Evolutionary conservation across 2,888 invertebrate species (phyloP).

Genomic region (Melanostoma scalare): DNA sequence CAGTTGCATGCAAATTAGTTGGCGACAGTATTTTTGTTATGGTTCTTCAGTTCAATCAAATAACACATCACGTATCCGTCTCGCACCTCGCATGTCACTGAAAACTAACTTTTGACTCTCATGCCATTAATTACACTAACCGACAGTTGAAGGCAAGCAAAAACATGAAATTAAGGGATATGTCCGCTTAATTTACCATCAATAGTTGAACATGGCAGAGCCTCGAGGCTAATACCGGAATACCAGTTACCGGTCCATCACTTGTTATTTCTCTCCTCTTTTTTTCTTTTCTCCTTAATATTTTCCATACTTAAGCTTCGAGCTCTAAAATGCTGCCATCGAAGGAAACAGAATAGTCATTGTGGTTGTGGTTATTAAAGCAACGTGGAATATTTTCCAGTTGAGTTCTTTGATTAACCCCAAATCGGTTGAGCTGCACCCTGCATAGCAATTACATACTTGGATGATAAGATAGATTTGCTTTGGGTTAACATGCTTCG

Average conservation of each 20-base stretch:
- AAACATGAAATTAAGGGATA: constrained; percentile 42
- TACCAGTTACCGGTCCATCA: constrained; percentile 13
- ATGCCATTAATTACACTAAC: constrained; percentile 32
- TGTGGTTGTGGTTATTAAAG: neutral
- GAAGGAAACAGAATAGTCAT: neutral
- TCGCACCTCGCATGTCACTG: constrained; percentile 12
- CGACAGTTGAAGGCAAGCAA: constrained; percentile 41
- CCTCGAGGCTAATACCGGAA: constrained; percentile 9
- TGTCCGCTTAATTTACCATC: constrained; percentile 37
- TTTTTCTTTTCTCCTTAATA: constrained; percentile 2
- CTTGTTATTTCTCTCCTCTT: neutral
- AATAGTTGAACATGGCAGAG: constrained; percentile 18
- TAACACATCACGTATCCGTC: constrained; percentile 17
- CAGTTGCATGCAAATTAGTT: constrained; percentile 23
- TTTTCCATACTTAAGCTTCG: constrained; percentile 11
- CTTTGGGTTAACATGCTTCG: neutral
- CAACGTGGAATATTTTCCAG: constrained; percentile 21
- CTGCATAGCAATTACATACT: constrained; percentile 33
- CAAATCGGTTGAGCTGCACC: constrained; percentile 33
- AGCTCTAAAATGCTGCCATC: neutral
- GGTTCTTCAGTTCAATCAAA: constrained; percentile 15
- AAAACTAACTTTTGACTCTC: constrained; percentile 44
- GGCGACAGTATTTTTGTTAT: neutral
- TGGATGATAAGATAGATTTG: constrained; percentile 2
- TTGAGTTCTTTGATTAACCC: constrained; percentile 44